These are phyloP conservation scores for Drosophila bunnanda DNA, from an alignment of 2,888 invertebrate species.

Conservation along the genomic window DNA sequence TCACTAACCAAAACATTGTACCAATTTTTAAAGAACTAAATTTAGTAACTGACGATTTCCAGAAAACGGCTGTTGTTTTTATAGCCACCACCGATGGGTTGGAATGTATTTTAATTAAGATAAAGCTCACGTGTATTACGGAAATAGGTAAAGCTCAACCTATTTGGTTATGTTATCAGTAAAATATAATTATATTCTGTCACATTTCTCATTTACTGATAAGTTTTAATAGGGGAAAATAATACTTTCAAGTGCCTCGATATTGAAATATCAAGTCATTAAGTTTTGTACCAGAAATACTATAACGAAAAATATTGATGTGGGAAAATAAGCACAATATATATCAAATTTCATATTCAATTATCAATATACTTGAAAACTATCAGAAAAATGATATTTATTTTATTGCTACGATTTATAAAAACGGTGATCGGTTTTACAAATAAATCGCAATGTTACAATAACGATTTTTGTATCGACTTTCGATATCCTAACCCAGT, in stretches of 20 bases:
- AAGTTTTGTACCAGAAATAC: too few species aligned
- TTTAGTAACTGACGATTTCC: not conserved
- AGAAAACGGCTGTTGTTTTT: not conserved
- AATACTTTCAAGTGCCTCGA: not conserved
- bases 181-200: not conserved
- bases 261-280: not conserved
- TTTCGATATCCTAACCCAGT: too few species aligned
- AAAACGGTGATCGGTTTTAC: too few species aligned
- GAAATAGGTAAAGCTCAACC: not conserved
- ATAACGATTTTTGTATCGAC: too few species aligned
- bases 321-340: too few species aligned
- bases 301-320: too few species aligned
- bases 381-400: too few species aligned
- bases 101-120: conserved; percentile 9
- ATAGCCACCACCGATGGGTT: not conserved
- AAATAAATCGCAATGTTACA: too few species aligned
- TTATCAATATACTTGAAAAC: too few species aligned
- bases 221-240: not conserved
- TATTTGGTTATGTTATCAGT: not conserved
- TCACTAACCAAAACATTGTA: conserved; percentile 1
- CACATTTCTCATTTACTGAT: not conserved
- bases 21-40: not conserved
- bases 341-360: too few species aligned
- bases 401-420: too few species aligned
- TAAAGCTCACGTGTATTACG: not conserved